Percentiles rank a stretch among this genome's conserved stretches.
phyloP scores from a whole-genome alignment of 2,113 vertebrate genomes.

The Psephotus haematonotus region DNA sequence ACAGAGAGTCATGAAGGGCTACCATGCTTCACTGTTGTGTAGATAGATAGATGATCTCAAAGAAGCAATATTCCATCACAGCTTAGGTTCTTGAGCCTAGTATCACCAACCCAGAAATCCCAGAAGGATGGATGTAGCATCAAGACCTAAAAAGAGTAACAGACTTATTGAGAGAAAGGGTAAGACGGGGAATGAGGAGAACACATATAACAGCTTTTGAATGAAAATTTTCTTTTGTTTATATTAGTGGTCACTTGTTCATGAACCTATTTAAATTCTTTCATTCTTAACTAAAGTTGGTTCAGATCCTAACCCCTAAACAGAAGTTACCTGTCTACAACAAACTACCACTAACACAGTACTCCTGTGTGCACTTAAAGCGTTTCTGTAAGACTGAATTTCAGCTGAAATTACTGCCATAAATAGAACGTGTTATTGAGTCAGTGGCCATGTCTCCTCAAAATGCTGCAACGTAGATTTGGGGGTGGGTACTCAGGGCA shows the following conservation, averaged over 20 bases:
- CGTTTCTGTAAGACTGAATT: not conserved
- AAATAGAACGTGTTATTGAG: not conserved
- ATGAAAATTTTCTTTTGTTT: not conserved
- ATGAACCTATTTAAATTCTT: not conserved
- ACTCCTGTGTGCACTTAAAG: not conserved
- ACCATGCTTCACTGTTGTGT: not conserved
- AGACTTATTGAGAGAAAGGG: not conserved
- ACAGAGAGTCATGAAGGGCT: not conserved
- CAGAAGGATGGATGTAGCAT: not conserved
- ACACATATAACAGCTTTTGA: not conserved
- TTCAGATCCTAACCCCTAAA: not conserved
- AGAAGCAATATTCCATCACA: not conserved
- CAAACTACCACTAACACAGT: not conserved
- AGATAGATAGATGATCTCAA: not conserved
- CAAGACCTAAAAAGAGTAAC: not conserved
- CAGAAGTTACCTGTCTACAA: not conserved
- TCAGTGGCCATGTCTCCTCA: not conserved
- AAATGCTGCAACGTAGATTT: not conserved
- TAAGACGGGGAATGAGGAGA: not conserved
- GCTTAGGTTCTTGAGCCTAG: not conserved
- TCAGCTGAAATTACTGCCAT: not conserved
- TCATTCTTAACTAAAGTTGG: not conserved
- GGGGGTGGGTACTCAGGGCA: fast-evolving
- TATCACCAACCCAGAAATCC: not conserved
- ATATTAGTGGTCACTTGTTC: not conserved